Evolutionary conservation across 2,797 vertebrate species (phyloP), one percentile per base, ranked within the genome.

Genomic region (Sebastes cheni): DNA sequence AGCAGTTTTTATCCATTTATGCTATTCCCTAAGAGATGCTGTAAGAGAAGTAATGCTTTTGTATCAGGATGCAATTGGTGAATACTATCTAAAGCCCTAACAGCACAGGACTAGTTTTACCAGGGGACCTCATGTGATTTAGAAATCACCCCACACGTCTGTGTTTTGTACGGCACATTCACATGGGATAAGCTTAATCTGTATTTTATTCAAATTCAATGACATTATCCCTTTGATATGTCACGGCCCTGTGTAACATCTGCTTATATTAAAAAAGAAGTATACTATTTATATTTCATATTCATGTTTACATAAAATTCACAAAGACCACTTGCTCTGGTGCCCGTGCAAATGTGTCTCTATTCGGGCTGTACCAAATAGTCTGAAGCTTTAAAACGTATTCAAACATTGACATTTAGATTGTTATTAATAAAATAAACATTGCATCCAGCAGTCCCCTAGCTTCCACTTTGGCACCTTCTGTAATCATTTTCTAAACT

Each of bases 41-140:
- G 2, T 7, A 22, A 55, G 50, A 69, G 16, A 25, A 67, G 64
- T 5, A 67, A 67, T 4, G 27, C 1, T 61, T 56, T 50, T 56
- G 36, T 72, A 67, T 18, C 60, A 73, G 18, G 52, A 65, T 60
- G n/a, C 76, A 67, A 61, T 22, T 32, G 55, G n/a, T 69, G 73
- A 85, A 29, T 61, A 54, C 4, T 12, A 11, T 54, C 52, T 54
- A 22, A 54, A 54, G 52, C 52, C 4, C 8, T 54, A 54, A n/a
- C 11, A n/a, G n/a, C 52, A 54, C 52, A 22, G n/a, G 52, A 54
- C 52, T 54, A 22, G n/a, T 11, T 54, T 54, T 54, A 54, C 52
- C 46, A 54, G 52, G 52, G 52, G 52, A 1, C 18, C 46, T n/a
- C 18, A 52, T 54, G 20, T 10, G 52, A 54, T 54, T 54, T 12